phyloP scores from a whole-genome alignment of 53 echinoderm and acorn worm species.

The Actinopyga echinites region DNA sequence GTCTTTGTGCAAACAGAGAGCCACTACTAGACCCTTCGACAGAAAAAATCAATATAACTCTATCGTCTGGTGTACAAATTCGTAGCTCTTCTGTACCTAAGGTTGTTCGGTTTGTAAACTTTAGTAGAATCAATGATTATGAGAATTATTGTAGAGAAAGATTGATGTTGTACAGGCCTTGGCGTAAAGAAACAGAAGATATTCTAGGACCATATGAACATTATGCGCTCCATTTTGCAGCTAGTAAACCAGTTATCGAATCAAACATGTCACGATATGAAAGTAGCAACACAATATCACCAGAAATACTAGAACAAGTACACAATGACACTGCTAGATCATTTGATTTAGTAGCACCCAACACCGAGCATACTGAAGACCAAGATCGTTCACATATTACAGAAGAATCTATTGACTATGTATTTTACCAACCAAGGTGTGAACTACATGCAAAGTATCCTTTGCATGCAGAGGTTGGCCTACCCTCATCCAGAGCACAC shows the following conservation, averaged over 20 bases:
- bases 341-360: conserved; percentile 15
- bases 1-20: neutral
- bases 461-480: conserved; percentile 26
- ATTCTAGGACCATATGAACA: neutral
- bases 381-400: neutral
- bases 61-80: conserved; percentile 2
- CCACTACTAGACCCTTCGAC: neutral
- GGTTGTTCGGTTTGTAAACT: conserved; percentile 51
- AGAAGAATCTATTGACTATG: neutral
- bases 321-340: neutral
- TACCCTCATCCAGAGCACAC: neutral
- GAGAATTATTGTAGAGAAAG: conserved; percentile 35
- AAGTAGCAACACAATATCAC: neutral
- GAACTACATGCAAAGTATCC: neutral
- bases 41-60: conserved; percentile 2
- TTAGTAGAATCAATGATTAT: neutral
- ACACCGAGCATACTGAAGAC: conserved; percentile 19
- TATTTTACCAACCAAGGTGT: conserved; percentile 6
- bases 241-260: neutral
- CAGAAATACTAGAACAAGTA: neutral
- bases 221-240: neutral
- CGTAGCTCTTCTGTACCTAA: conserved; percentile 2
- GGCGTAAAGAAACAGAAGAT: conserved; percentile 2
- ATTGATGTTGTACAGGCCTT: conserved; percentile 13
- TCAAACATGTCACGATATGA: neutral